phyloP scores from a whole-genome alignment of 2,113 vertebrate species.

The Notarius quadriscutis region DNA sequence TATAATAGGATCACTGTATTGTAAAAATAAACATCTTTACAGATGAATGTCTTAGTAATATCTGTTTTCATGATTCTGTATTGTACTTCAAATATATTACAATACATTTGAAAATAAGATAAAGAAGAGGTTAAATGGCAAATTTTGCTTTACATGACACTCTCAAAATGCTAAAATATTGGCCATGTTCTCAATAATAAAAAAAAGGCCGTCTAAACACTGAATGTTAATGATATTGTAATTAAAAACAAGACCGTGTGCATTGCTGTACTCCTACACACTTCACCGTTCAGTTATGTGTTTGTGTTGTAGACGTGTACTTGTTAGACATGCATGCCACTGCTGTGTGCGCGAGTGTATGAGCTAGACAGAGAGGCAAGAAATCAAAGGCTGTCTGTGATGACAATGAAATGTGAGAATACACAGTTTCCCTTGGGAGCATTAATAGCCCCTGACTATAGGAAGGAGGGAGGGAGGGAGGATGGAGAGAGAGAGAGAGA shows the following conservation, averaged over 20 bases:
- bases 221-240: neutral
- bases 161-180: neutral
- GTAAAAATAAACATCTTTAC: neutral
- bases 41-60: neutral
- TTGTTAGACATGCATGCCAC: neutral
- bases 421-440: constrained; percentile 2
- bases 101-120: neutral
- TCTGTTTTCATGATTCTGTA: neutral
- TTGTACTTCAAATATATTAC: neutral
- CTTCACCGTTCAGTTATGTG: constrained; percentile 8
- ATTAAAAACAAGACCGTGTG: neutral
- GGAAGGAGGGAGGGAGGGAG: neutral
- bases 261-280: neutral
- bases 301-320: constrained; percentile 3
- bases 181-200: neutral
- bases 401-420: constrained; percentile 33
- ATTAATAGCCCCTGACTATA: constrained; percentile 24
- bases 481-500: neutral
- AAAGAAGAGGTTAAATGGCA: neutral
- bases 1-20: neutral
- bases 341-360: constrained; percentile 19
- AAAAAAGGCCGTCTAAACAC: neutral
- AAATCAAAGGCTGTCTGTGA: constrained; percentile 15
- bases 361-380: neutral
- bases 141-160: neutral